Percentiles rank a stretch among this genome's conserved stretches.
Evolutionary conservation across 1,140 invertebrate genomes (phyloP).

Genomic region (Colletes gigas): DNA sequence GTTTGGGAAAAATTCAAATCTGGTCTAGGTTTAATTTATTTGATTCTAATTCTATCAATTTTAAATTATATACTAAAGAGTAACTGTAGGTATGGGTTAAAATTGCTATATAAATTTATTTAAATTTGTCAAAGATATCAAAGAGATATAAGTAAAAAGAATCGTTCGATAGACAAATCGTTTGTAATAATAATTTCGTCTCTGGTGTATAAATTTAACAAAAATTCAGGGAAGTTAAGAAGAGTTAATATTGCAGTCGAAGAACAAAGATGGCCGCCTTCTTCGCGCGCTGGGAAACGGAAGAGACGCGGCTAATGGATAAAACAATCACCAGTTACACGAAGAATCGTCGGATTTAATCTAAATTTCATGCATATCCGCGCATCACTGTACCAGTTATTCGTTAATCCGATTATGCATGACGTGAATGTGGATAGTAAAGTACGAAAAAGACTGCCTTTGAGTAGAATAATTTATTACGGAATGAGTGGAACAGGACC

Average conservation of each 20-base stretch:
- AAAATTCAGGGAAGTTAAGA: neutral
- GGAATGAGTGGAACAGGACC: slow-evolving; percentile 13
- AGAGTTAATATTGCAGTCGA: neutral
- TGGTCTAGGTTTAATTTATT: no score
- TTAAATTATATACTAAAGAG: no score
- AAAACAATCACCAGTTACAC: neutral
- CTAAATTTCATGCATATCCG: neutral
- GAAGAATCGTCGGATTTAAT: neutral
- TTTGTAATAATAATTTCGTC: no score
- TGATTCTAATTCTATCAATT: no score
- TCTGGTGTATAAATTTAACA: neutral
- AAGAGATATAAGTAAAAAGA: no score
- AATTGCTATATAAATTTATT: no score
- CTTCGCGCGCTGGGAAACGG: neutral
- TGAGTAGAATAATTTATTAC: slow-evolving; percentile 41
- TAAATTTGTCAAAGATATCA: no score
- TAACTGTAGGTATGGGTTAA: no score
- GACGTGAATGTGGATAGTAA: neutral
- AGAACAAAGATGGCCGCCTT: neutral
- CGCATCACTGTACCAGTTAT: neutral
- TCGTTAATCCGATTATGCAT: neutral
- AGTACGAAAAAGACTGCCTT: slow-evolving; percentile 42
- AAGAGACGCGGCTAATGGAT: neutral
- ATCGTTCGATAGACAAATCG: no score
- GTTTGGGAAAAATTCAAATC: no score